These are phyloP conservation scores for Naso thynnoides DNA, from an alignment of 2,797 vertebrate species.

Conservation along the genomic window DNA sequence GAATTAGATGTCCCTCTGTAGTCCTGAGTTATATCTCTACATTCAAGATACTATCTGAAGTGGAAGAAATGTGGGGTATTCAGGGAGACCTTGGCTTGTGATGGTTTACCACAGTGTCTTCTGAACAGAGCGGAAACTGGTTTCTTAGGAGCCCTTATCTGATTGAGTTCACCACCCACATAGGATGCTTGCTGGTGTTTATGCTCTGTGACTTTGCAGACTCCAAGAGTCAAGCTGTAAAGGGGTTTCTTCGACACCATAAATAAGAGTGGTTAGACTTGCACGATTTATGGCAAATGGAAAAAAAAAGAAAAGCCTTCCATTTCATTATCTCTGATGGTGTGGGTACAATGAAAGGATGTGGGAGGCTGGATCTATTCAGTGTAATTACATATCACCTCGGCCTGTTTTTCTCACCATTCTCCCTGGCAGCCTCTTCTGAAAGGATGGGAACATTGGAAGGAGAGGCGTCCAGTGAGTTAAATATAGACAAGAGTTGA, in stretches of 20 bases:
- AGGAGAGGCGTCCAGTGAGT: constrained; percentile 71
- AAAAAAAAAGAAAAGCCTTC: constrained; percentile 45
- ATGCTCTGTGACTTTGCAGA: constrained; percentile 48
- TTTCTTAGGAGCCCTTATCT: constrained; percentile 69
- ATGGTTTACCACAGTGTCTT: constrained; percentile 40
- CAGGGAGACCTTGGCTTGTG: constrained; percentile 27
- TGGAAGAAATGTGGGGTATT: constrained; percentile 43
- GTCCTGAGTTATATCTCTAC: constrained; percentile 25
- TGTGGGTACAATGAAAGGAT: constrained; percentile 69
- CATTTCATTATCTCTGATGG: constrained; percentile 73
- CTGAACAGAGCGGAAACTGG: constrained; percentile 25
- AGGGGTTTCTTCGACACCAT: constrained; percentile 61
- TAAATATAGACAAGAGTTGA: constrained; percentile 79
- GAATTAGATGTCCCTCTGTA: constrained; percentile 14
- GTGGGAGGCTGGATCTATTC: constrained; percentile 74
- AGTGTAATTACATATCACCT: constrained; percentile 78
- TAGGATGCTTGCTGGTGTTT: constrained; percentile 55
- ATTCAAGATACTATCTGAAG: constrained; percentile 36
- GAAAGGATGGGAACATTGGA: constrained; percentile 78
- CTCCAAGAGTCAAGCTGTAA: constrained; percentile 47
- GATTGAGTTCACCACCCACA: constrained; percentile 69
- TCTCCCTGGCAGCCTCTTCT: constrained; percentile 67
- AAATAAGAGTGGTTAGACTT: constrained; percentile 68
- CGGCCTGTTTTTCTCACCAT: constrained; percentile 70
- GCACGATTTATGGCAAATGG: constrained; percentile 67